Conservation (phyloP, 2,797 vertebrate genomes). For the Loriculus beryllinus region DNA sequence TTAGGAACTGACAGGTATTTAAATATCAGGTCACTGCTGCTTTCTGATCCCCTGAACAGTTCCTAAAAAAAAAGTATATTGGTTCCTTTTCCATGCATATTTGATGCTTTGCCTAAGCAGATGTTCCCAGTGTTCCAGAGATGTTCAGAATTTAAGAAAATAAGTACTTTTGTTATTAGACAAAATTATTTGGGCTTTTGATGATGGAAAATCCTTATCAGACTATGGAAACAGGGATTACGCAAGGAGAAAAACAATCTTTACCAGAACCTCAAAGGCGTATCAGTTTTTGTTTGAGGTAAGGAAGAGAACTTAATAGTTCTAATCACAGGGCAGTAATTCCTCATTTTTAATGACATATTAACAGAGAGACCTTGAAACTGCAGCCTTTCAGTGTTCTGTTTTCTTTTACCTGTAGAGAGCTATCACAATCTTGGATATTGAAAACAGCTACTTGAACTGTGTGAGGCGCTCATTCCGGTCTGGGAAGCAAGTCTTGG, state of each 20-base stretch:
- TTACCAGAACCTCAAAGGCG: neutral
- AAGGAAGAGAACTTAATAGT: neutral
- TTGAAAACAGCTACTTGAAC: conserved; percentile 86
- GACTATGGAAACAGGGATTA: neutral
- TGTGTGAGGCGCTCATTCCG: conserved; percentile 81
- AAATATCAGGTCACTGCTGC: neutral
- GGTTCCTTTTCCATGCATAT: neutral
- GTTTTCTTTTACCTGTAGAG: conserved; percentile 74
- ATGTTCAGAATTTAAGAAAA: neutral
- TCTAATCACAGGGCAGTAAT: neutral
- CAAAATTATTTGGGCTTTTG: neutral
- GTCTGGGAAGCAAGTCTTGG: conserved; percentile 82
- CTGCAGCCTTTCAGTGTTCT: neutral
- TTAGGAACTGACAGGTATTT: neutral
- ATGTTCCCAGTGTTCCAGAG: neutral
- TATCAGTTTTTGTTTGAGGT: neutral
- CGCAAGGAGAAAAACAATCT: neutral
- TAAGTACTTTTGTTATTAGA: neutral
- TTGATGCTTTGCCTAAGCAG: neutral
- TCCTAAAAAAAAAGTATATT: neutral
- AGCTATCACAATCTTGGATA: conserved; percentile 93
- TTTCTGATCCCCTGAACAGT: neutral
- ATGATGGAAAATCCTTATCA: neutral
- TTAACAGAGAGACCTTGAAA: neutral
- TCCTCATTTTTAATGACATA: neutral